Evolutionary conservation across 2,888 invertebrate genomes (phyloP), one percentile per base, ranked within the genome.

Genomic region (Epinotia ramella): DNA sequence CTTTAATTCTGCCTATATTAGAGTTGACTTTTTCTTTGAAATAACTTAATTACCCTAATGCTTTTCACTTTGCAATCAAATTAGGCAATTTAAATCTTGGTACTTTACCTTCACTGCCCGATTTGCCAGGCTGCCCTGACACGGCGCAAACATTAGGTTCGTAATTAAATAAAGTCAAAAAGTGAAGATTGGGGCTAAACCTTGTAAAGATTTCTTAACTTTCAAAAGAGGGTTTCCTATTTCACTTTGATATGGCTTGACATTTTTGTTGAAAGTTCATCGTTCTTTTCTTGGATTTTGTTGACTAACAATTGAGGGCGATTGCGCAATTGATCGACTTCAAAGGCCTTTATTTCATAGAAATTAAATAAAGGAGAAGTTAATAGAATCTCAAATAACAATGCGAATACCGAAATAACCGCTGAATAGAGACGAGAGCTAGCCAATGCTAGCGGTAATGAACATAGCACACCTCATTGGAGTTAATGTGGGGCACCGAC

Each of bases 101-200:
- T 5, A 20, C 49, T 44, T 18, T 70, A 64, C 69, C 46, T 57
- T 49, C 16, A n/a, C 5, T 62, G 62, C 40, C 28, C 28, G 18
- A 40, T n/a, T 40, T 40, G 13, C 18, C n/a, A 24, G 16, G 53
- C 65, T n/a, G 70, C 64, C 74, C 70, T 64, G 68, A 69, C 44
- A 20, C 5, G 33, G 28, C 33, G 68, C 56, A 69, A 75, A 75
- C 49, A 53, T 74, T 74, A 49, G 20, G 65, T 59, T 28, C 12
- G 60, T 53, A 75, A 75, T 75, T 60, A 70, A 70, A 70, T 75
- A 44, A 69, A 49, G 69, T 28, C 57, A 33, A 56, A 67, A 46
- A 28, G 24, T 59, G 49, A 20, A 3, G 63, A 69, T 59, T 49
- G 28, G 28, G 28, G 57, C 40, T 62, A 57, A 64, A 44, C 20